A percentile compares a stretch with the other conserved stretches of the same genome.
Conservation (phyloP, 2,888 invertebrate genomes). For the Rhorus exstirpatorius region DNA sequence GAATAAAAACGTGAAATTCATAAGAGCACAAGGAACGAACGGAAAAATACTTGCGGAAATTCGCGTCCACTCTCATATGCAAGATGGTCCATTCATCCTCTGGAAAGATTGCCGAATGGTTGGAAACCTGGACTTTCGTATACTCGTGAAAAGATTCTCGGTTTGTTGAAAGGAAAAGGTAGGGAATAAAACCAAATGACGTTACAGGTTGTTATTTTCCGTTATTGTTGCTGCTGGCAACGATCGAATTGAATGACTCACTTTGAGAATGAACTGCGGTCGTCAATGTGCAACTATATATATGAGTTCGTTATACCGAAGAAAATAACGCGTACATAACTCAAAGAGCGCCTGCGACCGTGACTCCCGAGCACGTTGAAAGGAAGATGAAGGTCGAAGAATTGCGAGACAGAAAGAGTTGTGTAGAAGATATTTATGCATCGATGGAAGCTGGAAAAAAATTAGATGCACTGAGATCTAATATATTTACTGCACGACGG, state of each 20-base stretch:
- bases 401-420: constrained; percentile 22
- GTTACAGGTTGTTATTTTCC: too few relatives aligned
- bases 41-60: constrained; percentile 12
- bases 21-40: neutral
- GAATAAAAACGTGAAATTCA: neutral
- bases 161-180: neutral
- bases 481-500: neutral
- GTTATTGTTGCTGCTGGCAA: too few relatives aligned
- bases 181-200: too few relatives aligned
- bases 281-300: constrained; percentile 11
- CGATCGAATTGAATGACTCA: too few relatives aligned
- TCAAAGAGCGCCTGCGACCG: constrained; percentile 47
- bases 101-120: neutral
- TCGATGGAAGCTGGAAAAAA: too few relatives aligned
- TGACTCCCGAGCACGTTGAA: constrained; percentile 31
- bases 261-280: constrained; percentile 23
- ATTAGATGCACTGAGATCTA: too few relatives aligned
- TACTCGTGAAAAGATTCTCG: neutral
- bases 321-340: constrained; percentile 10
- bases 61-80: neutral
- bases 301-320: constrained; percentile 8
- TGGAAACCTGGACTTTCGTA: too few relatives aligned
- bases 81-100: neutral
- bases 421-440: neutral
- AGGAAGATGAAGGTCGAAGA: constrained; percentile 48